Base-by-base conservation (phyloP, 2,888 invertebrate species). In the Epinotia bilunana region DNA sequence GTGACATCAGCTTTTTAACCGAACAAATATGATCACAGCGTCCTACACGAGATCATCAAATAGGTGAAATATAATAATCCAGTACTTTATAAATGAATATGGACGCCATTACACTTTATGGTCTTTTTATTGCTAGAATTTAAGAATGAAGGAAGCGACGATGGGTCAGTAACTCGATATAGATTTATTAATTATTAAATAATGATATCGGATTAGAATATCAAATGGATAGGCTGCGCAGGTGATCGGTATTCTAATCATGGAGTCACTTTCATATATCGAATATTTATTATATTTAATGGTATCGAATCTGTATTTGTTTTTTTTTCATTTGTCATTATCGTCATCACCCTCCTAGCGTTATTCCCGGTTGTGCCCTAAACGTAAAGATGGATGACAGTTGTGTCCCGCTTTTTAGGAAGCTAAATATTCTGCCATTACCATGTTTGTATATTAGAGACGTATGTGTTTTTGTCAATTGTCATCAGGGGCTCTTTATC, bases 101-200 rank as follows among this genome's bases (percentile, higher is more conserved):
- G 86, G 85, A 86, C 83, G 83, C 86, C 86, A 85, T 85, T 83
- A 87, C 87, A 87, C 88, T 90, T 90, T 88, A 91, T 83, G 81
- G 81, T 79, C 77, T 86, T 88, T 90, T 90, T 89, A 90, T 80
- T 83, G 82, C 80, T 84, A 80, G 86, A 85, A 89, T 87, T 86
- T 83, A 81, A 86, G 86, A 87, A 88, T 83, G 72, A 82, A 82
- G 80, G 82, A 80, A 57, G 78, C 85, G 83, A 84, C 83, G 77
- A 78, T 74, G 77, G 73, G 77, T 58, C 79, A 90, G 88, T 89
- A 87, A 87, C 83, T 87, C 88, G 86, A 88, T 89, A 92, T 91
- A 92, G 90, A 91, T 91, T 91, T 90, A 88, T 88, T 91, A 91
- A 89, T 91, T 91, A 91, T 91, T 91, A 90, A 71, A 91, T 89